A percentile compares a stretch with the other conserved stretches of the same genome.
These are phyloP conservation scores for Escarpia spicata DNA, from an alignment of 2,888 invertebrate genomes.

Conservation along the genomic window DNA sequence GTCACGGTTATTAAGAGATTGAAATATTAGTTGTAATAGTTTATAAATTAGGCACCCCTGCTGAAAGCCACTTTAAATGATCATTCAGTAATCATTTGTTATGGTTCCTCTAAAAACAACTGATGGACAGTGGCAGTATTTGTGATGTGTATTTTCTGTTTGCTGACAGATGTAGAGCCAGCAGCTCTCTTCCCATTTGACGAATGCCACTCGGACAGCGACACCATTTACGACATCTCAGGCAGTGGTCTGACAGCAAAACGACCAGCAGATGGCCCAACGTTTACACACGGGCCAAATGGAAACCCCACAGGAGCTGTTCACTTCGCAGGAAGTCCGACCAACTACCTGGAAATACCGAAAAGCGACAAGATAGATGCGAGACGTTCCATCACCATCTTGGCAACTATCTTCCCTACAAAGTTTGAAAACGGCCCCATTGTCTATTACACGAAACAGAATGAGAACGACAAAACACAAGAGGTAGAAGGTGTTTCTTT, in stretches of 20 bases:
- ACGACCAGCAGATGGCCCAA: not conserved
- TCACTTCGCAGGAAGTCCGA: conserved; percentile 7
- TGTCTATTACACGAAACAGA: not conserved
- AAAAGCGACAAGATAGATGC: conserved; percentile 21
- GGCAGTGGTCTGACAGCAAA: not conserved
- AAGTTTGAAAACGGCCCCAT: not conserved
- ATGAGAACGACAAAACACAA: not conserved
- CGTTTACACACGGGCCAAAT: conserved; percentile 22
- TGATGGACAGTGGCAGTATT: not conserved
- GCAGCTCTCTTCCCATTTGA: conserved; percentile 32
- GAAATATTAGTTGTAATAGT: not conserved
- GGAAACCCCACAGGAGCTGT: conserved; percentile 23
- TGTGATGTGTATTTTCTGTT: not conserved
- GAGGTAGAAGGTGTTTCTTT: conserved; percentile 20
- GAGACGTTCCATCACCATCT: conserved; percentile 27
- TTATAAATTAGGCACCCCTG: not conserved
- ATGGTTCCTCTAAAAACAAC: not conserved
- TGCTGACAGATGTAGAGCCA: conserved; percentile 20
- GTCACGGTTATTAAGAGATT: not conserved
- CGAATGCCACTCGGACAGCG: conserved; percentile 28
- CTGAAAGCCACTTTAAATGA: not conserved
- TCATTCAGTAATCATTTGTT: not conserved
- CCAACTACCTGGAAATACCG: conserved; percentile 22
- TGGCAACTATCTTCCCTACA: conserved; percentile 26
- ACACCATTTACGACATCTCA: conserved; percentile 25